Percentiles rank a stretch among this genome's conserved stretches.
Conservation (phyloP, 1,140 invertebrate genomes). For the Sycophaga agraensis region DNA sequence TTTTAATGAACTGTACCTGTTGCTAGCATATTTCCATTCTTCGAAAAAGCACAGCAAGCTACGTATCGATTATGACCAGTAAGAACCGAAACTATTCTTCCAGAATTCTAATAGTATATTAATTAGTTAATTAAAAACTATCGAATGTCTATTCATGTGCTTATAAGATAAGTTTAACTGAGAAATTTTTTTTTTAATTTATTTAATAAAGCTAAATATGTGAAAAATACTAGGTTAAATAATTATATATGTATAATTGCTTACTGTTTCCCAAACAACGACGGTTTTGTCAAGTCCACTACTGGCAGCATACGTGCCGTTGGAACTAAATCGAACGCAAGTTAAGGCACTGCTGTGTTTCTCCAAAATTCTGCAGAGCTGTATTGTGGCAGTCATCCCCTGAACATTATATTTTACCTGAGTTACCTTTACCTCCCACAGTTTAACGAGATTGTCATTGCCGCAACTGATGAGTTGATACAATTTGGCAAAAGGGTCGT, state of each 20-base stretch:
- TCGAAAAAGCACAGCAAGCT: constrained; percentile 71
- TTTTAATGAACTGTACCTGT: constrained; percentile 56
- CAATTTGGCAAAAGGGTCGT: constrained; percentile 50
- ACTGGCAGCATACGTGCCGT: constrained; percentile 65
- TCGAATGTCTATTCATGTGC: too few species aligned
- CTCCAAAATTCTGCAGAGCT: constrained; percentile 40
- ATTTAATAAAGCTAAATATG: background rate
- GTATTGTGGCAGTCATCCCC: constrained; percentile 37
- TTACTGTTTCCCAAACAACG: constrained; percentile 68
- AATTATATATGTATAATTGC: too few species aligned
- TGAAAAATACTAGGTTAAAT: too few species aligned
- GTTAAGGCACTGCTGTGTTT: constrained; percentile 62
- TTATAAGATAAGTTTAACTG: background rate
- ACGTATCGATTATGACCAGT: constrained; percentile 71
- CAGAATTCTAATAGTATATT: constrained; percentile 39
- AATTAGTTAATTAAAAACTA: too few species aligned
- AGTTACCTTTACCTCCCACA: constrained; percentile 66
- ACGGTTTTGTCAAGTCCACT: constrained; percentile 71
- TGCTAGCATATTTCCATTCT: constrained; percentile 64
- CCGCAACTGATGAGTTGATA: constrained; percentile 70
- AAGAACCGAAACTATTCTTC: constrained; percentile 54
- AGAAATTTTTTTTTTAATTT: background rate
- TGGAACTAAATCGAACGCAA: constrained; percentile 64
- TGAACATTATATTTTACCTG: constrained; percentile 40
- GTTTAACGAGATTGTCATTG: constrained; percentile 72